A percentile compares a stretch with the other conserved stretches of the same genome.
Conservation (phyloP, 2,888 invertebrate genomes). For the Acholoe squamosa region DNA sequence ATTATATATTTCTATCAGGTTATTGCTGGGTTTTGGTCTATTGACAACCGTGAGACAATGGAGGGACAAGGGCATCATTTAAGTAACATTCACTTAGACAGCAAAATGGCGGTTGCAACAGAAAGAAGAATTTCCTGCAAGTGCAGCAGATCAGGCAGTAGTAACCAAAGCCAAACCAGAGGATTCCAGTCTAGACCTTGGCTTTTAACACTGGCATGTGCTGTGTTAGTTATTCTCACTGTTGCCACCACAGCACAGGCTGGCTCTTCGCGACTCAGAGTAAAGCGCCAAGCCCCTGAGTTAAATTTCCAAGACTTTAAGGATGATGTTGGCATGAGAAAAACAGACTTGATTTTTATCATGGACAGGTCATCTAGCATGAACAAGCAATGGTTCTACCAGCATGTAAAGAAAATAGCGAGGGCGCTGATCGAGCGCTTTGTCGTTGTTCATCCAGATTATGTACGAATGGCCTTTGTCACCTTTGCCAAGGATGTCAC, state of each 20-base stretch:
- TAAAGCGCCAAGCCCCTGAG: neutral
- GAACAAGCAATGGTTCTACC: conserved; percentile 63
- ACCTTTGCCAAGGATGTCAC: conserved; percentile 66
- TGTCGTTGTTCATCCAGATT: conserved; percentile 68
- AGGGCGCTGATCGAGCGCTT: conserved; percentile 65
- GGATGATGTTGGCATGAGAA: neutral
- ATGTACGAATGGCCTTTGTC: conserved; percentile 68
- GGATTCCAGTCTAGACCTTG: too few relatives aligned
- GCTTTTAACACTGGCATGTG: too few relatives aligned
- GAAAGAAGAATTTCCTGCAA: too few relatives aligned
- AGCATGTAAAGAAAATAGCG: conserved; percentile 52
- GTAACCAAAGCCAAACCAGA: too few relatives aligned
- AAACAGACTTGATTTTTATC: conserved; percentile 62
- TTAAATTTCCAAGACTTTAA: conserved; percentile 4
- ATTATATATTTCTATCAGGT: too few relatives aligned
- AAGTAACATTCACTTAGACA: too few relatives aligned
- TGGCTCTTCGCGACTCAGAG: neutral
- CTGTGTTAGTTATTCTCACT: neutral
- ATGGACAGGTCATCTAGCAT: conserved; percentile 65
- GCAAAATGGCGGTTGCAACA: too few relatives aligned
- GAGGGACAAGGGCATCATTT: too few relatives aligned
- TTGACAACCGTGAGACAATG: too few relatives aligned
- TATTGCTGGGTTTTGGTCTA: too few relatives aligned
- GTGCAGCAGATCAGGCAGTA: too few relatives aligned
- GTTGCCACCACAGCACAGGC: neutral